Evolutionary conservation across 2,797 vertebrate species (phyloP).

Genomic region (Leucoraja ocellata): DNA sequence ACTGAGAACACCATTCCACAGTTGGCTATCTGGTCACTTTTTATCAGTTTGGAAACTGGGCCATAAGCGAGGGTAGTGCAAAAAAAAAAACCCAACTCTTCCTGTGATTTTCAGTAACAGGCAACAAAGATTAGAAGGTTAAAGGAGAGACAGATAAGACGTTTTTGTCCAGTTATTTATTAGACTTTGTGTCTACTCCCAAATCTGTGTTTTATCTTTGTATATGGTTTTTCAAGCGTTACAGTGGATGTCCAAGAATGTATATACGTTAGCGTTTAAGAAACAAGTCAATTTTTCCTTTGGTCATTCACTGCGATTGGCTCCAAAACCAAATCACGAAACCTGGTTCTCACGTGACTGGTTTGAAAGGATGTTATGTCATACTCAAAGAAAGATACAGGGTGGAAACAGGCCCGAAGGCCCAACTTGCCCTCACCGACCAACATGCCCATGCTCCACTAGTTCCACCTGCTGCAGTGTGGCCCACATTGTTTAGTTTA

Average conservation of each 20-base stretch:
- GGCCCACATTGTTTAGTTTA: too few species aligned
- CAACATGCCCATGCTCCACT: too few species aligned
- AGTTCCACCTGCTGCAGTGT: too few species aligned
- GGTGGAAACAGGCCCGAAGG: too few species aligned
- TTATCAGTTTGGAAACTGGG: constrained; percentile 45
- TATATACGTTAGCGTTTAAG: not conserved
- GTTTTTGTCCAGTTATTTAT: constrained; percentile 44
- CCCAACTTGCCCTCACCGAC: too few species aligned
- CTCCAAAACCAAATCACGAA: not conserved
- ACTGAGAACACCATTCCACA: constrained; percentile 33
- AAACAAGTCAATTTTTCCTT: not conserved
- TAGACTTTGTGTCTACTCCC: constrained; percentile 41
- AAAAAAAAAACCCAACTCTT: constrained; percentile 40
- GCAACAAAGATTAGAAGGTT: constrained; percentile 41
- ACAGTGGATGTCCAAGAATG: not conserved
- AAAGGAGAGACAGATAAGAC: constrained; percentile 48
- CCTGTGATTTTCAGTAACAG: constrained; percentile 46
- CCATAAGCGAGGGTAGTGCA: not conserved
- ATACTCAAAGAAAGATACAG: too few species aligned
- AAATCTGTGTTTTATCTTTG: constrained; percentile 45
- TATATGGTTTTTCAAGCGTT: not conserved
- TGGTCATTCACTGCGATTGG: not conserved
- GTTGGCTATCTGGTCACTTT: constrained; percentile 41
- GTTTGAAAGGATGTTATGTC: not conserved
- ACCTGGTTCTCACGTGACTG: not conserved